A percentile compares a stretch with the other conserved stretches of the same genome.
These are phyloP conservation scores for Idaea dimidiata DNA, from an alignment of 2,888 invertebrate genomes.

Conservation along the genomic window DNA sequence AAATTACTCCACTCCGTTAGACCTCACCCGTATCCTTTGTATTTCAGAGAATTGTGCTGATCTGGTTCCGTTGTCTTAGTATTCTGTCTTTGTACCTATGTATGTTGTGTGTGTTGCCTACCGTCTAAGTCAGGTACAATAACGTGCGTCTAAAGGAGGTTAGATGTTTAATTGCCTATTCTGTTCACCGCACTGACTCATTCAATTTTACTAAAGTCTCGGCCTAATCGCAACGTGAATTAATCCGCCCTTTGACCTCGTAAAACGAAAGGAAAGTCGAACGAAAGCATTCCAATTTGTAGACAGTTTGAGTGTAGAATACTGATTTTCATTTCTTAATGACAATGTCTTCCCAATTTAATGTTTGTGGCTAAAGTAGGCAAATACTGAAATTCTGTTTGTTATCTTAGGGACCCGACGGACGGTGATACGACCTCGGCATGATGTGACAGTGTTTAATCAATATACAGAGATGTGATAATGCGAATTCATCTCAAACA, in stretches of 20 bases:
- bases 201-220: background rate
- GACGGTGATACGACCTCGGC: constrained; percentile 11
- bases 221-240: constrained; percentile 1
- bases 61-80: constrained; percentile 45
- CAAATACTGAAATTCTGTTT: background rate
- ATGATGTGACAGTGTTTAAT: constrained; percentile 16
- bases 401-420: constrained; percentile 7
- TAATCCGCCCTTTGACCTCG: constrained; percentile 1
- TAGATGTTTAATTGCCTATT: background rate
- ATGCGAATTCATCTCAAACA: constrained; percentile 10
- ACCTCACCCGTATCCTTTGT: constrained; percentile 45
- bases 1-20: constrained; percentile 53
- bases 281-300: background rate
- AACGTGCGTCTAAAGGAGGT: constrained; percentile 6
- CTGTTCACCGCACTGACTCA: background rate
- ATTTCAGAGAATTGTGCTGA: constrained; percentile 44
- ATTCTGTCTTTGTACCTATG: constrained; percentile 30
- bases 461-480: constrained; percentile 12
- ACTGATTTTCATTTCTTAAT: constrained; percentile 9
- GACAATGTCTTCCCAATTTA: background rate
- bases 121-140: background rate
- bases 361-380: background rate
- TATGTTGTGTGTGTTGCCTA: background rate
- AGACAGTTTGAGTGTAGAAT: background rate
- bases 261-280: background rate